phyloP scores from a whole-genome alignment of 2,888 invertebrate genomes.

The Chrysomela aeneicollis region DNA sequence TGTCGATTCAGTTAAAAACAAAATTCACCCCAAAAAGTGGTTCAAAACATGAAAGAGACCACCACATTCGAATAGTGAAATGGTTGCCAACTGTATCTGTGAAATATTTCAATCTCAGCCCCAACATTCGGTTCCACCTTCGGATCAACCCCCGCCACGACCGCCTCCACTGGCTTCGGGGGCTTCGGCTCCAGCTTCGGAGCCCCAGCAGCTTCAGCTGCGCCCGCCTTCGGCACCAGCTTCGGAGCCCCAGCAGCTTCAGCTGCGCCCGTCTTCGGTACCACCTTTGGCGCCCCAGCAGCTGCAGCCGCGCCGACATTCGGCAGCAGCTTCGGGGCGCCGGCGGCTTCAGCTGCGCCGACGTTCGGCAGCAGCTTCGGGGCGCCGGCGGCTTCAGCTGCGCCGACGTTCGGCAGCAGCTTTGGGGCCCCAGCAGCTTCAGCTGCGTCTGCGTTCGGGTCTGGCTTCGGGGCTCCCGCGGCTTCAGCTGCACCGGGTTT shows the following conservation, averaged over 20 bases:
- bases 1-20: too few species aligned
- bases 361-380: conserved; percentile 59
- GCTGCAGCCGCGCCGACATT: conserved; percentile 52
- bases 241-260: conserved; percentile 45
- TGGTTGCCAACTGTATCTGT: too few species aligned
- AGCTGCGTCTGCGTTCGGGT: conserved; percentile 58
- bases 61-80: too few species aligned
- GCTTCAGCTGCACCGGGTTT: conserved; percentile 21
- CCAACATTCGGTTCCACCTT: conserved; percentile 36
- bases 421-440: conserved; percentile 40
- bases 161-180: conserved; percentile 41
- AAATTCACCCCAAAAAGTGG: too few species aligned
- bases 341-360: conserved; percentile 50
- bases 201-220: conserved; percentile 40
- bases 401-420: conserved; percentile 44
- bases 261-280: conserved; percentile 41
- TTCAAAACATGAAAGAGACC: too few species aligned
- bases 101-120: too few species aligned
- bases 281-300: conserved; percentile 37
- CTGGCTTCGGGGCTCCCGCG: conserved; percentile 52
- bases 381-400: conserved; percentile 34
- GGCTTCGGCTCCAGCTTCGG: conserved; percentile 43
- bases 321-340: conserved; percentile 54
- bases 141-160: conserved; percentile 47
- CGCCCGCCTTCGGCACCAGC: conserved; percentile 53